phyloP scores from a whole-genome alignment of 2,888 invertebrate genomes.

The Netelia virgata region DNA sequence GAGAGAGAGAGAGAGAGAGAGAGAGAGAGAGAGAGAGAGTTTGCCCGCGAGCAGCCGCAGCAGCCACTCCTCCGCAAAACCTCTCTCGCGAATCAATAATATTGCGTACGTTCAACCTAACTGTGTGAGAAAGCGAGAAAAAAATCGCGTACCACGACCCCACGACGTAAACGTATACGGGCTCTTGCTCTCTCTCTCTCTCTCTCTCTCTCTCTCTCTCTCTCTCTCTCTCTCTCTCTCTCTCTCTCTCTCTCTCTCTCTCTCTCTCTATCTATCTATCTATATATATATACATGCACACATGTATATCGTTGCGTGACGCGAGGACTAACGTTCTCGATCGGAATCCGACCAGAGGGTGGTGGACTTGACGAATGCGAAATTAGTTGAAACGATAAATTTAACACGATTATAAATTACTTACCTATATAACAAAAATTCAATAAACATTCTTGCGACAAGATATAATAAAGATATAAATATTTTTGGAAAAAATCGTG shows the following conservation, averaged over 20 bases:
- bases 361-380: background rate
- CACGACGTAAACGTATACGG: background rate
- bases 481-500: background rate
- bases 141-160: constrained; percentile 35
- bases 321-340: constrained; percentile 13
- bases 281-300: background rate
- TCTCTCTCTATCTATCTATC: background rate
- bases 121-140: constrained; percentile 33
- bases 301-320: constrained; percentile 3
- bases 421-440: background rate
- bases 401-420: background rate
- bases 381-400: background rate
- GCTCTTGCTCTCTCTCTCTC: background rate
- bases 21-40: constrained; percentile 22
- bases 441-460: background rate
- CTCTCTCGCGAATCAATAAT: constrained; percentile 64
- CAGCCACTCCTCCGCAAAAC: constrained; percentile 66
- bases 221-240: background rate
- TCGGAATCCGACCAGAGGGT: constrained; percentile 6
- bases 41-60: constrained; percentile 44
- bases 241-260: background rate
- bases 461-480: background rate
- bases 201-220: constrained; percentile 3
- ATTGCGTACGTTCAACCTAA: constrained; percentile 63
- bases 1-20: background rate